Conservation (phyloP, 2,888 invertebrate species). For the Saturnia pavonia region DNA sequence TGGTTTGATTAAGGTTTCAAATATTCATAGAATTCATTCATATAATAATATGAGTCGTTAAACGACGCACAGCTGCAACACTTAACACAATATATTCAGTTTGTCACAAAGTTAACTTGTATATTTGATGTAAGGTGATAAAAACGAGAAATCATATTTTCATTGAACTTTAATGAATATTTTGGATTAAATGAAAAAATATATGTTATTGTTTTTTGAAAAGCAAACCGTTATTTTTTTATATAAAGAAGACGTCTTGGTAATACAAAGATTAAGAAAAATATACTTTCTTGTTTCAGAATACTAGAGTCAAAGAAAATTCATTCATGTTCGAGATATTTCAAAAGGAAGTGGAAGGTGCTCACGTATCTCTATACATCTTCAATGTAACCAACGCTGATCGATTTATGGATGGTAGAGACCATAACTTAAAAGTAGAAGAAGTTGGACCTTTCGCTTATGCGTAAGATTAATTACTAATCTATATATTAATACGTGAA, state of each 20-base stretch:
- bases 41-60: too few species aligned
- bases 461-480: slow-evolving; percentile 83
- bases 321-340: slow-evolving; percentile 84
- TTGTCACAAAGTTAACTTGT: too few species aligned
- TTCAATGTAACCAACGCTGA: slow-evolving; percentile 92
- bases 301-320: slow-evolving; percentile 72
- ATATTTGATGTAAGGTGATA: too few species aligned
- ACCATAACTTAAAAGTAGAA: slow-evolving; percentile 84
- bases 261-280: neutral
- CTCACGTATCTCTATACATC: slow-evolving; percentile 85
- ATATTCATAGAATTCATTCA: neutral
- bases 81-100: too few species aligned
- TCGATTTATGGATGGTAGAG: slow-evolving; percentile 84
- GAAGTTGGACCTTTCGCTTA: slow-evolving; percentile 93
- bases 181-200: neutral
- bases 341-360: slow-evolving; percentile 84
- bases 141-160: too few species aligned
- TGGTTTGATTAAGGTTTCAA: neutral
- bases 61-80: too few species aligned
- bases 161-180: neutral
- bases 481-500: too few species aligned
- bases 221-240: too few species aligned
- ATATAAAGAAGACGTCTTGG: neutral
- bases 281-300: slow-evolving; percentile 29
- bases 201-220: neutral